Base-by-base conservation (phyloP, 2,113 vertebrate genomes). In the Solenodon paradoxus region DNA sequence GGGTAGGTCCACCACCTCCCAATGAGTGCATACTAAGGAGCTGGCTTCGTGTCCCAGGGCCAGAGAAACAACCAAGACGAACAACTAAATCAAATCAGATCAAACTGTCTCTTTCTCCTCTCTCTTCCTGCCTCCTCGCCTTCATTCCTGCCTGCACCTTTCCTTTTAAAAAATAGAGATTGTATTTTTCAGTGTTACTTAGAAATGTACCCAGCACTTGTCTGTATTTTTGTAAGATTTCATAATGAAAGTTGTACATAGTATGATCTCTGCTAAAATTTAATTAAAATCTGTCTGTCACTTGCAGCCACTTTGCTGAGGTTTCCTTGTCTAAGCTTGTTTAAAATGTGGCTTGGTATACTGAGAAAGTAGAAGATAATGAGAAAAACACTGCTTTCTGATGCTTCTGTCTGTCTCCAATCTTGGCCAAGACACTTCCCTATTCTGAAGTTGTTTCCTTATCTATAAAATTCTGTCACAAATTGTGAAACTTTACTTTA, bases 171-270 rank as follows among this genome's bases (percentile, higher is more conserved):
- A n/a, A n/a, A n/a, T 96, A 40, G 72, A 72, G 42, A 75, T 63
- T 30, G 38, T 59, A 17, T 4, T 12, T 82, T 24, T 5, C 20
- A 28, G 78, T 51, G 72, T 16, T 79, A 7, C 93, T 92, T 63
- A 87, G 86, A 86, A 89, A 89, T 71, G 45, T 82, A 69, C 9
- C 49, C 12, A 75, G 3, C 51, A 42, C 35, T 69, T 69, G 51
- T 69, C 42, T 75, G 49, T 86, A 61, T 19, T 51, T 15, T 82
- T 63, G 8, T 95, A 95, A 68, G 95, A 87, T 68, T 85, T 95
- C 2, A 24, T 90, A 69, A 68, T 90, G 90, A 92, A 94, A 85
- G 77, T 72, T 88, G 61, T 84, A 88, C 30, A 45, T 61, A 93
- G 17, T 35, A 38, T 42, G 57, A 45, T 45, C 11, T 82, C 68